phyloP scores from a whole-genome alignment of 2,113 vertebrate species.

The Pantherophis guttatus region DNA sequence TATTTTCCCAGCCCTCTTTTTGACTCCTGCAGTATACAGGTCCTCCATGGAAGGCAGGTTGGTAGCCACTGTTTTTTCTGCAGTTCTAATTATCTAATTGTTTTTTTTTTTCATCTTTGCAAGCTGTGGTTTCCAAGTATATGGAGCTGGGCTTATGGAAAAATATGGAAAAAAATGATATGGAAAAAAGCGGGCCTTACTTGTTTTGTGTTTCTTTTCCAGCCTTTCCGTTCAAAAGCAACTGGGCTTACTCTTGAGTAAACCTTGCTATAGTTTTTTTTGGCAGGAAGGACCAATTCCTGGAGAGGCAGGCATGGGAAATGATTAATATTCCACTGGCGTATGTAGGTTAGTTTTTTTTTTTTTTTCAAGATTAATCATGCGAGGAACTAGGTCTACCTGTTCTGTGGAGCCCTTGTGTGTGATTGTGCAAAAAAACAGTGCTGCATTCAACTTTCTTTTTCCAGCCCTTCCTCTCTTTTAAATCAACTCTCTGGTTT shows the following conservation, averaged over 20 bases:
- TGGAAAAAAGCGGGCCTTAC: background rate
- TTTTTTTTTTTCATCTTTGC: background rate
- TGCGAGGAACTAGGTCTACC: background rate
- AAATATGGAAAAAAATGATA: too few relatives aligned
- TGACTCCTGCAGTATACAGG: too few relatives aligned
- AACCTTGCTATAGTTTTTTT: background rate
- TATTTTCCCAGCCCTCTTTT: too few relatives aligned
- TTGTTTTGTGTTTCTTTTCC: background rate
- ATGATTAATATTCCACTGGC: background rate
- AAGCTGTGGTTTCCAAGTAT: background rate
- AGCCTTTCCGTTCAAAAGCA: background rate
- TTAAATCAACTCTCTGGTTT: background rate
- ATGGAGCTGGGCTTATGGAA: too few relatives aligned
- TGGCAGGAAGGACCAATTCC: background rate
- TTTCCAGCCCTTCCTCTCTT: background rate
- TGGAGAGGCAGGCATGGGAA: background rate
- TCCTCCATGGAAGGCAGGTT: too few relatives aligned
- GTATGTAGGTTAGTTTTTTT: background rate
- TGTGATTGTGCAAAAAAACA: background rate
- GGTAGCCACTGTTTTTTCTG: too few relatives aligned
- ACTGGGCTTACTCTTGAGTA: background rate
- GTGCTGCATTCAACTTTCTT: background rate
- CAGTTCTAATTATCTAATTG: too few relatives aligned
- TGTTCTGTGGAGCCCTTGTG: background rate
- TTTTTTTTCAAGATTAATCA: background rate